These are phyloP conservation scores for Copsychus sechellarum DNA, from an alignment of 2,113 vertebrate species.

Conservation along the genomic window DNA sequence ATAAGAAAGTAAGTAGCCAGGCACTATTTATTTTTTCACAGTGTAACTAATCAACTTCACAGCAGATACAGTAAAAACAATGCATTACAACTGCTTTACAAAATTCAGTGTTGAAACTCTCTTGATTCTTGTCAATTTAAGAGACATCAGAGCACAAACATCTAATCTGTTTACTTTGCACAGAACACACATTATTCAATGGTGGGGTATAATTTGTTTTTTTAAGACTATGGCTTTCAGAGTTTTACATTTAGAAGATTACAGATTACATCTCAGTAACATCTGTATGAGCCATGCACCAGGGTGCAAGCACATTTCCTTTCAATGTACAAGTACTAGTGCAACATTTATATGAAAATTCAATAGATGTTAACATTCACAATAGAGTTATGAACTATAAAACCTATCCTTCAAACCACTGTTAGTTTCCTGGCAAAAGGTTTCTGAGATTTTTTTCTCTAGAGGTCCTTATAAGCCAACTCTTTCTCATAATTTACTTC, in stretches of 20 bases:
- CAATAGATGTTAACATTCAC: not conserved
- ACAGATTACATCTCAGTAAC: constrained; percentile 7
- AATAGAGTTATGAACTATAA: not conserved
- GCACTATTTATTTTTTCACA: constrained; percentile 66
- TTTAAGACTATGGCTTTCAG: constrained; percentile 48
- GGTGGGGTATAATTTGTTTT: not conserved
- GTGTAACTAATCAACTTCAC: constrained; percentile 53
- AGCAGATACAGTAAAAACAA: constrained; percentile 51
- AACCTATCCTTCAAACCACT: not conserved
- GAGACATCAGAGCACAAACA: constrained; percentile 40
- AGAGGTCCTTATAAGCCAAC: not conserved
- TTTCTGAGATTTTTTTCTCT: not conserved
- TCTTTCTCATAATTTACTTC: not conserved
- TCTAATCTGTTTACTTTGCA: constrained; percentile 15
- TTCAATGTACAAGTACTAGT: constrained; percentile 22
- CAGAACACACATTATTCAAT: not conserved
- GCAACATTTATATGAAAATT: constrained; percentile 15
- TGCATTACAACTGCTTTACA: constrained; percentile 34
- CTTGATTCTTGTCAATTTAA: constrained; percentile 14
- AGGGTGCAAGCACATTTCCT: constrained; percentile 26
- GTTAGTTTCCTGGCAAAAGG: not conserved
- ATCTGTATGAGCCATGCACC: not conserved
- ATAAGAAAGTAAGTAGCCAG: constrained; percentile 9
- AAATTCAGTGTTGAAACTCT: not conserved
- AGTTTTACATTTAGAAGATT: constrained; percentile 20